Conservation (phyloP, 2,113 vertebrate species). For the Struthio camelus region DNA sequence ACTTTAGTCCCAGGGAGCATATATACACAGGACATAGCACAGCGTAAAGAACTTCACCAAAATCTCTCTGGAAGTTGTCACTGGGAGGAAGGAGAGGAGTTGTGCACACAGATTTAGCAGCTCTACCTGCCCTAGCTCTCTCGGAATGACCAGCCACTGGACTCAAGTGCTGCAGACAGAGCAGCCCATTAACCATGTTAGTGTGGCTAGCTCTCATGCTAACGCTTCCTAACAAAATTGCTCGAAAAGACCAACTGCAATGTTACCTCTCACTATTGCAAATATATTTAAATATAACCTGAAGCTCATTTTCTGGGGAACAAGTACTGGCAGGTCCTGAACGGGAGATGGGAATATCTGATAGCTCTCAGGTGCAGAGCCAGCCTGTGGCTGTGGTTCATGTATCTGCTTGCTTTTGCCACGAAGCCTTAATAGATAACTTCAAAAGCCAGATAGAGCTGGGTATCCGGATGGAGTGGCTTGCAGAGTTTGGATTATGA, state of each 20-base stretch:
- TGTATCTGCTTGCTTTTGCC: background rate
- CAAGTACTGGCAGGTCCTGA: slow-evolving; percentile 24
- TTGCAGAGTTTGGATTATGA: background rate
- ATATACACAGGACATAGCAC: background rate
- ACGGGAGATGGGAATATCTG: slow-evolving; percentile 5
- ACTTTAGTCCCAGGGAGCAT: background rate
- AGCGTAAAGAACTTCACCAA: background rate
- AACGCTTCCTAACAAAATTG: background rate
- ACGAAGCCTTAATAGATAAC: background rate
- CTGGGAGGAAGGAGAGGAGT: background rate
- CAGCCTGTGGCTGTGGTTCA: background rate
- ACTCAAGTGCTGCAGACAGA: background rate
- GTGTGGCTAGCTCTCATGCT: background rate
- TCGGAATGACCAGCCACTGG: background rate
- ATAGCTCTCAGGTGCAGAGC: background rate
- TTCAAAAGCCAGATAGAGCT: background rate
- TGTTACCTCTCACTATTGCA: background rate
- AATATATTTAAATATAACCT: slow-evolving; percentile 30
- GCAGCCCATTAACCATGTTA: background rate
- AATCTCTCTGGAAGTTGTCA: background rate
- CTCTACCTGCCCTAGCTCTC: background rate
- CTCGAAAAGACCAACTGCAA: background rate
- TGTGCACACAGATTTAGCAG: accelerated
- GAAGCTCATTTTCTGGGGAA: slow-evolving; percentile 9
- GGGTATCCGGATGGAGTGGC: background rate